Evolutionary conservation across 2,797 vertebrate genomes (phyloP).

Genomic region (Champsocephalus esox): DNA sequence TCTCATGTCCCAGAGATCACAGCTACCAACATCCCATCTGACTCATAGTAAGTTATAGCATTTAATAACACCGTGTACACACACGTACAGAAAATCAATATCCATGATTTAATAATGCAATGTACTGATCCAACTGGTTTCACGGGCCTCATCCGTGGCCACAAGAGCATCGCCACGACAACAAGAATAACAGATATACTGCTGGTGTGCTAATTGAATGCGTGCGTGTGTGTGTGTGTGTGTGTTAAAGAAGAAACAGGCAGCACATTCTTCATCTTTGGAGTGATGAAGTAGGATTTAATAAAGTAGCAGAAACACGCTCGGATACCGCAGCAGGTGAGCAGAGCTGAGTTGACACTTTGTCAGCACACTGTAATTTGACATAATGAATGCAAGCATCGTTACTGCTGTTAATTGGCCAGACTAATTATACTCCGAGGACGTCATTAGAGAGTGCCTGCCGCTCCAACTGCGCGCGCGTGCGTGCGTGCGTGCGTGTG

Average conservation of each 20-base stretch:
- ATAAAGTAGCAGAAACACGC: conserved; percentile 56
- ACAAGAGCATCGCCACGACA: conserved; percentile 67
- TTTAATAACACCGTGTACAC: conserved; percentile 69
- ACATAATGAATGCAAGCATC: conserved; percentile 99
- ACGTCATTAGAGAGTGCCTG: conserved; percentile 98
- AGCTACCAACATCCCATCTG: conserved; percentile 90
- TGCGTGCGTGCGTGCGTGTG: conserved; percentile 49
- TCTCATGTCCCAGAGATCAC: conserved; percentile 93
- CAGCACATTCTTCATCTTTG: conserved; percentile 63
- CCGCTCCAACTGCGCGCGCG: conserved; percentile 69
- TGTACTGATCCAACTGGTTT: conserved; percentile 92
- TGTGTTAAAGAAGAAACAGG: conserved; percentile 45
- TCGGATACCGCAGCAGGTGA: conserved; percentile 90
- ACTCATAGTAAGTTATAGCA: conserved; percentile 87
- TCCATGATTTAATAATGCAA: conserved; percentile 98
- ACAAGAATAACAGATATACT: conserved; percentile 70
- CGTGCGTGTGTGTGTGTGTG: not conserved
- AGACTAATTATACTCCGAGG: conserved; percentile 99
- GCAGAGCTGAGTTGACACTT: conserved; percentile 98
- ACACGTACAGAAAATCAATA: conserved; percentile 83
- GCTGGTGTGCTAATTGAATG: conserved; percentile 76
- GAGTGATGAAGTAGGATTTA: conserved; percentile 72
- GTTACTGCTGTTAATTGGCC: conserved; percentile 99
- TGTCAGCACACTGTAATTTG: conserved; percentile 92
- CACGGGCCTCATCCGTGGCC: conserved; percentile 60